Evolutionary conservation across 2,888 invertebrate species (phyloP), one percentile per base, ranked within the genome.

Genomic region (Drosophila barbarae): DNA sequence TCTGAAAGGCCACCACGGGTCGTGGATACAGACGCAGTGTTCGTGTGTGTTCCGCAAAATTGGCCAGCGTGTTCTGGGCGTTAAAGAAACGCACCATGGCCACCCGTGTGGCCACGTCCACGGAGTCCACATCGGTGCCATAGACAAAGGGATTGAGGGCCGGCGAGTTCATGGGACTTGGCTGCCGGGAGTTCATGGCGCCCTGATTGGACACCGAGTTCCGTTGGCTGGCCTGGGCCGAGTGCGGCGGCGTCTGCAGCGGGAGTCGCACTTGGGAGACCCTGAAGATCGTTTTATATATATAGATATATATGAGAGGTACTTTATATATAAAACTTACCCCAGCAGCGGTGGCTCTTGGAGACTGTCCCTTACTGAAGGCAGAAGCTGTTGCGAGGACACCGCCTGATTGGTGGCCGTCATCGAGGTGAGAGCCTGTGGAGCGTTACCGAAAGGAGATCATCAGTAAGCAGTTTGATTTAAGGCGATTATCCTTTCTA

Each of bases 21-120:
- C 99, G 92, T 2, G 99, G 99, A 90, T 99, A 99, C 1, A 99
- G 91, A 0, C 99, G 92, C 64, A 99, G 90, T 0, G 98, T 99
- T 61, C 99, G 92, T 2, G 99, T 99, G 90, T 99, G 99, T 86
- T 99, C 99, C 76, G 96, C 95, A 88, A 99, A 99, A 89, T 99
- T 98, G 0, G 98, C 98, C 78, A 99, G 90, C 10, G 98, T 93
- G 87, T 99, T 99, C 86, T 98, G 95, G 0, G 99, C 98, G 90
- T 99, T 98, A 92, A 99, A 99, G 90, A 99, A 99, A 10, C 97
- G 94, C 2, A 89, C 98, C 98, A 98, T 98, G 13, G 98, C 99
- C 46, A 99, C 98, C 69, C 99, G 91, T 0, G 98, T 98, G 9
- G 99, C 99, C 21, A 99, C 94, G 89, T 99, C 99, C 0, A 99